phyloP scores from a whole-genome alignment of 1,140 invertebrate species.

The Micrasema minimum region DNA sequence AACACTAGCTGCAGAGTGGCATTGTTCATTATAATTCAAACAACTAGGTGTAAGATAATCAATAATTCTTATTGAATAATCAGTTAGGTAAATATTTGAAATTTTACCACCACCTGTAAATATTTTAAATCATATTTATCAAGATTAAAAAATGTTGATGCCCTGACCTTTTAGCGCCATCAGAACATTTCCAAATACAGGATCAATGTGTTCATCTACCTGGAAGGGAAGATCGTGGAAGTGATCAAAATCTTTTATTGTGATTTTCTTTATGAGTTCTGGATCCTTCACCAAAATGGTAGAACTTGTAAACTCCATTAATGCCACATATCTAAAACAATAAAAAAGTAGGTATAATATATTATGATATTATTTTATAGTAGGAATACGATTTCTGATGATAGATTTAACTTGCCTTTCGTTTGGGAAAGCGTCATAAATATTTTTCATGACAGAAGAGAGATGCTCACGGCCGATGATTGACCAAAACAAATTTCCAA shows the following conservation, averaged over 20 bases:
- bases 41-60: too few relatives aligned
- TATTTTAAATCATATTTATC: too few relatives aligned
- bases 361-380: too few relatives aligned
- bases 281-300: slow-evolving; percentile 64
- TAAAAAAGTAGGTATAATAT: too few relatives aligned
- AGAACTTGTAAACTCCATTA: slow-evolving; percentile 64
- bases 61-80: too few relatives aligned
- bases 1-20: too few relatives aligned
- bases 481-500: slow-evolving; percentile 39
- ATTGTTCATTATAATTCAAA: too few relatives aligned
- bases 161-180: slow-evolving; percentile 62
- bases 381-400: too few relatives aligned
- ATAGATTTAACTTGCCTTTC: slow-evolving; percentile 32
- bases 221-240: slow-evolving; percentile 64
- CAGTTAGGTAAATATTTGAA: too few relatives aligned
- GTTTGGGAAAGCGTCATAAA: slow-evolving; percentile 44
- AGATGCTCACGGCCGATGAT: slow-evolving; percentile 35
- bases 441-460: slow-evolving; percentile 12
- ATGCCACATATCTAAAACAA: slow-evolving; percentile 59
- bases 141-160: too few relatives aligned
- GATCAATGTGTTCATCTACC: slow-evolving; percentile 59
- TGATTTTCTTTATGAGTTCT: slow-evolving; percentile 64
- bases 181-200: slow-evolving; percentile 64
- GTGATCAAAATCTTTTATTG: slow-evolving; percentile 67
- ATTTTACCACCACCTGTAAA: background rate